Evolutionary conservation across 2,113 vertebrate genomes (phyloP), one percentile per base, ranked within the genome.

Genomic region (Donacobius atricapilla): DNA sequence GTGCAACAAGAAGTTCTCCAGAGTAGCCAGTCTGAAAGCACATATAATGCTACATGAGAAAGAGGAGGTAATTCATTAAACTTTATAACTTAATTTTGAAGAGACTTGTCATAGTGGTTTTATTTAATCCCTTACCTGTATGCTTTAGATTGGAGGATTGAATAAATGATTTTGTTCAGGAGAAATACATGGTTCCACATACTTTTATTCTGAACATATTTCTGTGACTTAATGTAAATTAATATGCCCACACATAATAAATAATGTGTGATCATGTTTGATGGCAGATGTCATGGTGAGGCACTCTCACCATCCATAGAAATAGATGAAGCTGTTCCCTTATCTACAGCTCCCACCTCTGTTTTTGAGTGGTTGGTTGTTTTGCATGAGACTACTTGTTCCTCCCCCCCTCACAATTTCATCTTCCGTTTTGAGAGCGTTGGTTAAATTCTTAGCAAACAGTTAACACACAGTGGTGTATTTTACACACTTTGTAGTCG

Each of bases 41-140:
- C 99, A 99, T 81, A 97, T 99, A 94, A 99, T 99, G 99, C 98
- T 99, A 23, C 99, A 99, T 53, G 99, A 99, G 90, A 99, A 99
- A 95, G 99, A 99, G 95, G 99, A 99, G 99, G 99, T 99, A 91
- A 98, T 73, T 71, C 15, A 58, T 92, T 92, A 42, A 60, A 79
- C 2, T 6, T 88, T 5, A 4, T 58, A 63, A 66, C 25, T 66
- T 63, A 30, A 73, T 88, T 92, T 77, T 73, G 45, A 76, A 77
- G 85, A 56, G 13, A n/a, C 4, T 1, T 35, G 28, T 63, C 8
- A 3, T 44, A 54, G 14, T 20, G 18, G 5, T 48, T 84, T 10
- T 68, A 61, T 40, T 93, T 87, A 50, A 70, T 94, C 18, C 25
- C 28, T 83, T 71, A 30, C 10, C 7, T 44, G 1, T 58, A 11